phyloP scores from a whole-genome alignment of 2,797 vertebrate genomes.

The Myotis vivesi region DNA sequence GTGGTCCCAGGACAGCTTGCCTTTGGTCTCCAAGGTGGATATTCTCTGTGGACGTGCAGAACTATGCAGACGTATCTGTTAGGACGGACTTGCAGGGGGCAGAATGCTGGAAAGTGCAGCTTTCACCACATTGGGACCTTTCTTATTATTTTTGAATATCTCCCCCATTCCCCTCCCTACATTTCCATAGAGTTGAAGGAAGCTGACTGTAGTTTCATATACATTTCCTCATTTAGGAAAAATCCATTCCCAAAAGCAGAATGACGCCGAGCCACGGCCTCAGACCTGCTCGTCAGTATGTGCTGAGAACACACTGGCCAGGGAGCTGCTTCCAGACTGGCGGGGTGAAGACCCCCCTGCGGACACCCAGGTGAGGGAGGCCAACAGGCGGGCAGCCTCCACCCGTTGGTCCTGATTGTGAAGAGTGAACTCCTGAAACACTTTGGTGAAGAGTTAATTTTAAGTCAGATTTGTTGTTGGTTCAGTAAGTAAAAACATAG shows the following conservation, averaged over 20 bases:
- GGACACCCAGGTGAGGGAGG: slow-evolving; percentile 81
- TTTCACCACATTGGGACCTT: neutral
- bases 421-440: neutral
- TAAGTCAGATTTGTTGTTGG: neutral
- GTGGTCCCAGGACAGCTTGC: neutral
- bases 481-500: neutral
- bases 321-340: slow-evolving; percentile 78
- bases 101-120: neutral
- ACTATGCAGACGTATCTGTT: neutral
- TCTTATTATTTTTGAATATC: neutral
- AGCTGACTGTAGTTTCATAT: slow-evolving; percentile 58
- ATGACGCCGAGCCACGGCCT: slow-evolving; percentile 78
- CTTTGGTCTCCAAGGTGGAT: neutral
- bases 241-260: slow-evolving; percentile 84
- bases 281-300: slow-evolving; percentile 80
- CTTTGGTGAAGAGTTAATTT: neutral
- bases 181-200: slow-evolving; percentile 5
- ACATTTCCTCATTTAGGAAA: slow-evolving; percentile 84
- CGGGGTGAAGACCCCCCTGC: slow-evolving; percentile 50
- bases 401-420: neutral
- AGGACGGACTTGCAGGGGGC: neutral
- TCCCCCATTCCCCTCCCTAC: neutral
- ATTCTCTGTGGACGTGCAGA: neutral
- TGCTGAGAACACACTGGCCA: slow-evolving; percentile 74
- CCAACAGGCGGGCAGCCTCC: neutral